Base-by-base conservation (phyloP, 2,113 vertebrate genomes). In the Morone chrysops region DNA sequence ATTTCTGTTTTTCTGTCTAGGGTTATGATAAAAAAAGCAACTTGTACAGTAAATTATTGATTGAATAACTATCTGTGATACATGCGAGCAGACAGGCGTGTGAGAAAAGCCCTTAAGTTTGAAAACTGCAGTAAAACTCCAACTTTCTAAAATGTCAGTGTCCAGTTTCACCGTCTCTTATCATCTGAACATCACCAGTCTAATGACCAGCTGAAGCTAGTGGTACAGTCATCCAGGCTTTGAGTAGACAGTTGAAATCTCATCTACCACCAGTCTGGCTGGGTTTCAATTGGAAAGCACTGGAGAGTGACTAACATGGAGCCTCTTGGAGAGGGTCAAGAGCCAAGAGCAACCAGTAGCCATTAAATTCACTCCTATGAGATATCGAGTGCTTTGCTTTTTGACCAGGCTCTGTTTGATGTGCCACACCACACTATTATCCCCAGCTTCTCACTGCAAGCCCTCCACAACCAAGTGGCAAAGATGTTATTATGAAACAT, bases 341-440 rank as follows among this genome's bases (percentile, higher is more conserved):
- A 91, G 92, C 91, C 90, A 82, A 78, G 91, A 91, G 93, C 91
- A 91, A 91, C 84, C 87, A 91, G 87, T 86, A 88, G 90, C 93
- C 93, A 94, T 94, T 95, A 95, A 94, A 95, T 91, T 94, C 91
- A 89, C 92, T 94, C 90, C 90, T 93, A 91, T 89, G 90, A 91
- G 89, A 89, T 91, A 92, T 90, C 76, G 87, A 94, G 94, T 92
- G 93, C 84, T 92, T 87, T 91, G 90, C 90, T 89, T 93, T 93
- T 90, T 94, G 94, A 93, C 92, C 86, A 81, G 78, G 75, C 81
- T 75, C 76, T 83, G 91, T 90, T 90, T 92, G 92, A 94, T 92
- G 91, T 89, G 90, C 89, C 78, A 80, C 87, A 82, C 86, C 69
- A 82, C 85, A 75, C 88, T 86, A 90, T 92, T 89, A 90, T 91